phyloP scores from a whole-genome alignment of 2,113 vertebrate genomes.

The Trinectes maculatus region DNA sequence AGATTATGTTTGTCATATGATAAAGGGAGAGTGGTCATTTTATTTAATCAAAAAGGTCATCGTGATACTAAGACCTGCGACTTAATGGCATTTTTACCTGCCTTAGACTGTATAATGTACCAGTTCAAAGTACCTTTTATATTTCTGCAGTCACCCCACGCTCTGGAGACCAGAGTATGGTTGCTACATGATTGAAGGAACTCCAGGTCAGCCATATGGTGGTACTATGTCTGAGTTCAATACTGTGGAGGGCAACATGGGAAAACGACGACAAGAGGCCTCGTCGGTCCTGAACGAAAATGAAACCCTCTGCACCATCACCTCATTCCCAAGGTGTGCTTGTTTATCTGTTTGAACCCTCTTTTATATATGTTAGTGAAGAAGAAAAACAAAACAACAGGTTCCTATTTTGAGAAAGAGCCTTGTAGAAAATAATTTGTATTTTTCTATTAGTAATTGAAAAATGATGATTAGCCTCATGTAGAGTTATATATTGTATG shows the following conservation, averaged over 20 bases:
- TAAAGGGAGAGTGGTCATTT: conserved; percentile 13
- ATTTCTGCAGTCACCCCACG: conserved; percentile 89
- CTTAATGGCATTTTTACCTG: neutral
- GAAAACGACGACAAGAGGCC: conserved; percentile 90
- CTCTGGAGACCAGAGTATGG: conserved; percentile 98
- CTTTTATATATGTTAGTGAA: too few relatives aligned
- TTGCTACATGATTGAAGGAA: conserved; percentile 99
- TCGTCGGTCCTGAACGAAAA: conserved; percentile 87
- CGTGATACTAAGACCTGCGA: neutral
- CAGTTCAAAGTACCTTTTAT: conserved; percentile 13
- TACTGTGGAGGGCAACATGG: conserved; percentile 98
- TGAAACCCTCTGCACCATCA: conserved; percentile 91
- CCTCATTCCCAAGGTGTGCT: conserved; percentile 97
- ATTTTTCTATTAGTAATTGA: too few relatives aligned
- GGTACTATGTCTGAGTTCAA: conserved; percentile 99
- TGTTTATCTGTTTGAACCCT: too few relatives aligned
- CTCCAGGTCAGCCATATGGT: conserved; percentile 94
- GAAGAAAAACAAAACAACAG: too few relatives aligned
- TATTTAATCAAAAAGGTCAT: conserved; percentile 34
- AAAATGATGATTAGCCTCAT: too few relatives aligned
- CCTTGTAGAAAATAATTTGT: too few relatives aligned
- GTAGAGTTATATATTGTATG: too few relatives aligned
- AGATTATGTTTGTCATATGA: conserved; percentile 18
- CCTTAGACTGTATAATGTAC: neutral
- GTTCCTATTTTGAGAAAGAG: neutral